Evolutionary conservation across 2,113 vertebrate genomes (phyloP).

Genomic region (Lontra canadensis): DNA sequence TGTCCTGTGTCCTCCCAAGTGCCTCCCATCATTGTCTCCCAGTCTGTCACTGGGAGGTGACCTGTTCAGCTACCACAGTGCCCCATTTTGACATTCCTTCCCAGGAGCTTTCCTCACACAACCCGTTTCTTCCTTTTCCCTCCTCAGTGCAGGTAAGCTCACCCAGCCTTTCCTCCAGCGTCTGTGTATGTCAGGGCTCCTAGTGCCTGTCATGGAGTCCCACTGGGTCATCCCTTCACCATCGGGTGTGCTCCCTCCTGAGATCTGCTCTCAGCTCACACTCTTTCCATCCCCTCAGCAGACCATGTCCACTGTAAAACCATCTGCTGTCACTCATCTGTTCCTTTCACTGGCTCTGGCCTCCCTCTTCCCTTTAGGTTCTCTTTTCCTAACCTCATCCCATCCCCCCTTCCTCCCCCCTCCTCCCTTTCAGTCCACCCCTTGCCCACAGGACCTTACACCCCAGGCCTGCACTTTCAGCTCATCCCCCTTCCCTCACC

Average conservation of each 20-base stretch:
- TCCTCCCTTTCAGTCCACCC: neutral
- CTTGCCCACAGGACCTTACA: no score
- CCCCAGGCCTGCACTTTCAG: neutral
- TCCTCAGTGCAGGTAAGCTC: neutral
- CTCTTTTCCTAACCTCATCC: neutral
- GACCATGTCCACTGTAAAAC: accelerated
- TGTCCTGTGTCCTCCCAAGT: neutral
- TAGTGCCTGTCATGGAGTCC: neutral
- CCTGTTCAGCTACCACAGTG: no score
- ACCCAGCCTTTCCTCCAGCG: neutral
- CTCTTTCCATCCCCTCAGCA: neutral
- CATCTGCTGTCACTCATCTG: neutral
- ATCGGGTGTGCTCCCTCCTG: neutral
- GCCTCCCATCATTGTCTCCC: neutral
- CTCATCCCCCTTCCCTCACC: neutral
- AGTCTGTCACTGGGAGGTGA: neutral
- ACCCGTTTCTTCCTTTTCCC: neutral
- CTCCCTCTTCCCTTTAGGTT: neutral
- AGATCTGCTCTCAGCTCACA: neutral
- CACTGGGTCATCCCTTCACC: neutral
- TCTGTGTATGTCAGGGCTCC: neutral
- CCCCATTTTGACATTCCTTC: neutral
- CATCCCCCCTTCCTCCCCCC: neutral
- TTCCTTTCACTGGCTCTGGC: neutral
- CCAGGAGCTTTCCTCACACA: neutral